phyloP scores from a whole-genome alignment of 1,140 invertebrate genomes.

The Plodia interpunctella region DNA sequence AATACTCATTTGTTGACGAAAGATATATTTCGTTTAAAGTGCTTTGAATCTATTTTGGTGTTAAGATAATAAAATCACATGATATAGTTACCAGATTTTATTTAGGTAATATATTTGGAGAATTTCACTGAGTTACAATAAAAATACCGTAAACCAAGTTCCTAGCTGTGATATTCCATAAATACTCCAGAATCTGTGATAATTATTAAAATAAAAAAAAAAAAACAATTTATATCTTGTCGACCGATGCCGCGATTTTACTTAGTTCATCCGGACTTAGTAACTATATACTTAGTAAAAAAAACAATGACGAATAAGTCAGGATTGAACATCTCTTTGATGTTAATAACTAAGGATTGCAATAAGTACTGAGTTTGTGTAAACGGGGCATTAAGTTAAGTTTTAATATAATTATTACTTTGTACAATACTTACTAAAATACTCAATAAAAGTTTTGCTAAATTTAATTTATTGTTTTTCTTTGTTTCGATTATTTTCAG shows the following conservation, averaged over 20 bases:
- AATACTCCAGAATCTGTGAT: conserved; percentile 2
- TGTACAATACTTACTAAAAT: background rate
- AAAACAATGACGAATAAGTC: background rate
- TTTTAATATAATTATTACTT: background rate
- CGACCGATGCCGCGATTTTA: background rate
- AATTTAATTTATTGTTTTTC: background rate
- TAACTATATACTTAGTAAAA: background rate
- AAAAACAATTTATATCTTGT: background rate
- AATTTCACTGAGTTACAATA: background rate
- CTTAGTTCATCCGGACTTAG: background rate
- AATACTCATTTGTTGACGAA: background rate
- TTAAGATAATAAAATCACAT: too few species aligned
- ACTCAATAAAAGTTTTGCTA: background rate
- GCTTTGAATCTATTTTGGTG: too few species aligned
- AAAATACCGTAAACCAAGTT: conserved; percentile 16
- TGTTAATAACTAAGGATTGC: background rate
- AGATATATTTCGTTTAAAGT: background rate
- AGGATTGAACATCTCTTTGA: background rate
- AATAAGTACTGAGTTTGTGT: background rate
- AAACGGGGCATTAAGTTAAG: background rate
- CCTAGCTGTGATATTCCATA: conserved; percentile 32
- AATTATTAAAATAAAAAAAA: background rate
- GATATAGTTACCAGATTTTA: too few species aligned
- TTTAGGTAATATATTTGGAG: too few species aligned
- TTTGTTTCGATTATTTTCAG: background rate